Evolutionary conservation across 2,888 invertebrate species (phyloP), one percentile per base, ranked within the genome.

Genomic region (Chromoteleia sp.): DNA sequence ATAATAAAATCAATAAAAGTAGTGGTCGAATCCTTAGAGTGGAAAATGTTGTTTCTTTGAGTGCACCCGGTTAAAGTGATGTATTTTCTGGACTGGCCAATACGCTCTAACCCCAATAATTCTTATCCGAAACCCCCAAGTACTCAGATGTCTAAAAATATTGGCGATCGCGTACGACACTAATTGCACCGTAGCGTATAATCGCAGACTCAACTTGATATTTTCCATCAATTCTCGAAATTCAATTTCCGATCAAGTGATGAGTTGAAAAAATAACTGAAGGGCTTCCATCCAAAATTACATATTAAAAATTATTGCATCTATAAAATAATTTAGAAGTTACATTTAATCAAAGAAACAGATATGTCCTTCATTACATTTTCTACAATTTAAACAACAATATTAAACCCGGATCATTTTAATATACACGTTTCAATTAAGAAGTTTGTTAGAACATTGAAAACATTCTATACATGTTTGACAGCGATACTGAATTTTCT

Each of bases 161-260:
- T 67, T 67, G 65, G 39, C 41, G 52, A 50, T 67, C 52, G 65
- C 39, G 54, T 8, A 67, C 41, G 68, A 68, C 68, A 54, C 68
- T 68, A 68, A 68, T 68, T 56, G 43, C 68, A 56, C 21, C 33
- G 68, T 56, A 54, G 68, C 56, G 56, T 68, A 68, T 68, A 68
- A 68, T 68, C 54, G 68, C 56, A 56, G 43, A 56, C 30, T 39
- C 65, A 33, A 65, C 50, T 56, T 36, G 68, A 29, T 56, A 56
- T 68, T 68, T 68, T 68, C 56, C 56, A 45, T 56, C 43, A 43
- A 30, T 4, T 8, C 15, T 25, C 25, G 54, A 68, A 68, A 68
- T 68, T 54, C 68, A 41, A 68, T 68, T 68, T 43, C 14, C 14
- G 10, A 14, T 41, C 39, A 41, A 41, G 39, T 14, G 39, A 41